Base-by-base conservation (phyloP, 1,140 invertebrate genomes). In the Battus philenor region DNA sequence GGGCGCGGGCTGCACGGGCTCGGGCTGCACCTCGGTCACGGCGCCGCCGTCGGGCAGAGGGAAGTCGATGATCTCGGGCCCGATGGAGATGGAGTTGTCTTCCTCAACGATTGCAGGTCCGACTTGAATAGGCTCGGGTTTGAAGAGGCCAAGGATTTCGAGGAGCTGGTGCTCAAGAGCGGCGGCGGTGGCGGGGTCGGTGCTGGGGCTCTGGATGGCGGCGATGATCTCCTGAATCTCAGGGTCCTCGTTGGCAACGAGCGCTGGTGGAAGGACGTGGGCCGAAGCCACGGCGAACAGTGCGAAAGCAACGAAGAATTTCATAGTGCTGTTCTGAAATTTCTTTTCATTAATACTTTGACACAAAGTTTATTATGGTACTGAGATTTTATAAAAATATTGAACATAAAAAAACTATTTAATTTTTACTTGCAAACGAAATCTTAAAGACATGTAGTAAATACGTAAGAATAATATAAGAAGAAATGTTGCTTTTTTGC, bases 161-260 rank as follows among this genome's bases (percentile, higher is more conserved):
- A 39, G 34, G 4, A 76, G 65, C 47, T 59, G 47, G 10, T 65
- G 41, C 16, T 71, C 54, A 0, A 76, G 48, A 9, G 59, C 46
- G 20, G 54, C 59, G 32, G 67, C 72, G 57, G 71, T 75, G 49
- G 68, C 67, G 30, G 71, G 71, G 59, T 76, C 60, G 11, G 73
- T 76, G 65, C 51, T 73, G 50, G 69, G 72, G 58, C 65, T 72
- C 30, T 75, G 44, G 64, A 72, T 75, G 44, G 68, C 67, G 3
- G 47, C 63, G 17, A 73, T 50, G 38, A 79, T 72, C 22, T 59
- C 58, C 22, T 68, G 43, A n/a, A 78, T 17, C 41, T 66, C 48
- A 20, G 54, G 54, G 15, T 36, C 17, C 18, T 29, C 10, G 33
- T 22, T 17, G 47, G n/a, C 15, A 7, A 39, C 17, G 6, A 36